These are phyloP conservation scores for Allygus modestus DNA, from an alignment of 2,888 invertebrate genomes.

Conservation along the genomic window DNA sequence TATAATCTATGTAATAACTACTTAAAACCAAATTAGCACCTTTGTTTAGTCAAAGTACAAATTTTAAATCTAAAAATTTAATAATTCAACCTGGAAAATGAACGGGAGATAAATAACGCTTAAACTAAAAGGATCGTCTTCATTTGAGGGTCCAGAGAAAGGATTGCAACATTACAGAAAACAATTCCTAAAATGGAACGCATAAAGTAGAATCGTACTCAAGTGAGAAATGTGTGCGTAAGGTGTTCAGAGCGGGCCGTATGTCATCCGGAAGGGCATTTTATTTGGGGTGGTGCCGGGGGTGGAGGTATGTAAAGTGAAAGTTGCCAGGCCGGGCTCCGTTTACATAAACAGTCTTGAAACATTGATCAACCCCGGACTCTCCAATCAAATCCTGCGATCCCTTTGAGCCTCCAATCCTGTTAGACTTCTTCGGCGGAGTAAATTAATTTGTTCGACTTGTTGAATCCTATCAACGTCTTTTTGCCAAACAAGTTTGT, in stretches of 20 bases:
- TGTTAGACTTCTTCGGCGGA: slow-evolving; percentile 1
- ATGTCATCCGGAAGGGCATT: slow-evolving; percentile 51
- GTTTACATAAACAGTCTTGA: slow-evolving; percentile 55
- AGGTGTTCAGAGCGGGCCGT: slow-evolving; percentile 26
- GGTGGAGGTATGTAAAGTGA: slow-evolving; percentile 53
- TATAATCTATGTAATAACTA: no score
- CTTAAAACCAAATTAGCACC: no score
- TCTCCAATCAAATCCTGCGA: slow-evolving; percentile 39
- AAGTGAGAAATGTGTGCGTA: slow-evolving; percentile 32
- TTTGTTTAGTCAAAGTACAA: no score
- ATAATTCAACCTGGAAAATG: no score
- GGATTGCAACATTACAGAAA: slow-evolving; percentile 32
- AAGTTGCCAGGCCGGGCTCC: slow-evolving; percentile 6
- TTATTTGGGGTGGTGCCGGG: slow-evolving; percentile 20
- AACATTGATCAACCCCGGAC: slow-evolving; percentile 37
- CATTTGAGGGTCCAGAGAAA: slow-evolving; percentile 3
- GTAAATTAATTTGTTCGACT: background rate
- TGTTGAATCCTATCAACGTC: background rate
- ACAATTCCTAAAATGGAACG: slow-evolving; percentile 48
- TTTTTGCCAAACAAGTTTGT: background rate
- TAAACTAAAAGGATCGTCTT: slow-evolving; percentile 20
- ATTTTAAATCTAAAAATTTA: no score
- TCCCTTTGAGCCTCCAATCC: background rate
- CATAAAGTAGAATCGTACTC: background rate
- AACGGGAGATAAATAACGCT: background rate